Conservation (phyloP, 2,797 vertebrate species). For the Manis pentadactyla region DNA sequence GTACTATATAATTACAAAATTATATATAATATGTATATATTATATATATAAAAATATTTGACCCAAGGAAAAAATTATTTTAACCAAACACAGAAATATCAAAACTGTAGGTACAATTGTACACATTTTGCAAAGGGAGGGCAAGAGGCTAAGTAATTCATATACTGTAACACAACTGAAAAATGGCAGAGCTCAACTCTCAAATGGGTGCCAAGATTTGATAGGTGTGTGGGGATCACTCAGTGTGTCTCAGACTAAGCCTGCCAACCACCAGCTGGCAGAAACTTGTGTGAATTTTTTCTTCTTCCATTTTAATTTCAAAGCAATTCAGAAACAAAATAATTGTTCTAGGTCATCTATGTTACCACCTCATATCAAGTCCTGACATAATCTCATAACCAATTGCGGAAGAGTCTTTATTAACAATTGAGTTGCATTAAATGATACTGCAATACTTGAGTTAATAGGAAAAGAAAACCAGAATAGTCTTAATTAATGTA, state of each 20-base stretch:
- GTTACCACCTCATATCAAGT: not conserved
- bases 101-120: not conserved
- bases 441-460: not conserved
- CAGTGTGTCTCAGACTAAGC: not conserved
- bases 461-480: not conserved
- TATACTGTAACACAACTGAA: not conserved
- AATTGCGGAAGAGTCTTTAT: not conserved
- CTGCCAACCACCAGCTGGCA: not conserved
- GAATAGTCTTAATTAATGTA: not conserved
- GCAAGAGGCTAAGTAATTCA: not conserved
- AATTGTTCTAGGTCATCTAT: not conserved
- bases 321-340: not conserved
- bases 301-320: not conserved
- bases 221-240: not conserved
- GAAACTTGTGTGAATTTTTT: not conserved
- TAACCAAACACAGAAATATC: not conserved
- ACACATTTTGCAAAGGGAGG: not conserved
- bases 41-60: not conserved
- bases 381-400: not conserved
- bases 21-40: not conserved
- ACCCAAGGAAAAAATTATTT: not conserved
- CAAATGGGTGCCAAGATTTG: not conserved
- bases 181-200: not conserved
- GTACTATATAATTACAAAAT: not conserved
- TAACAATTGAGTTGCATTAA: not conserved